Percentiles rank a stretch among this genome's conserved stretches.
Evolutionary conservation across 2,113 vertebrate genomes (phyloP).

Genomic region (Hystrix cristata): DNA sequence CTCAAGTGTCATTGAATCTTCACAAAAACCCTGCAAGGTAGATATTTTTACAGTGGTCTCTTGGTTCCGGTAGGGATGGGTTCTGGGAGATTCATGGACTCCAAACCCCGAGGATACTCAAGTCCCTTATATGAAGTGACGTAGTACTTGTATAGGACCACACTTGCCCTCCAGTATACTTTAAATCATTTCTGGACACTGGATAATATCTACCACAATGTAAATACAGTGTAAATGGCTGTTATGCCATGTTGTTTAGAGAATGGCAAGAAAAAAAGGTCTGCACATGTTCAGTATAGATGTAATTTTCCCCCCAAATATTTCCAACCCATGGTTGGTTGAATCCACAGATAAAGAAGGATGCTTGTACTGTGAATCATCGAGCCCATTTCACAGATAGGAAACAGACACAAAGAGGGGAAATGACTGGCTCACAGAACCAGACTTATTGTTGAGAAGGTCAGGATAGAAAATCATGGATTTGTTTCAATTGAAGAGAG

Average conservation of each 20-base stretch:
- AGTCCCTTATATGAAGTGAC: background rate
- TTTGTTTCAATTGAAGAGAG: background rate
- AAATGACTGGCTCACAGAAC: background rate
- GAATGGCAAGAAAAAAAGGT: background rate
- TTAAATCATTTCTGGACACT: background rate
- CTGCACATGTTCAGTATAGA: too few relatives aligned
- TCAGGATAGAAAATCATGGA: background rate
- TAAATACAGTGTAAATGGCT: too few relatives aligned
- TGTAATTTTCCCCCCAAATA: background rate
- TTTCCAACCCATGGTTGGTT: background rate
- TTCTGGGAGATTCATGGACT: background rate
- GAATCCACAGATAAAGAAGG: background rate
- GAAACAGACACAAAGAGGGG: background rate
- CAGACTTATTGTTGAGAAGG: background rate
- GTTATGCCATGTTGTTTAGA: background rate
- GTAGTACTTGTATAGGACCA: background rate
- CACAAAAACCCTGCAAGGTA: too few relatives aligned
- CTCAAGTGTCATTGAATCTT: background rate
- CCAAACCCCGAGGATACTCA: accelerated
- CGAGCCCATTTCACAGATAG: background rate
- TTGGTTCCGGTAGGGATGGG: background rate
- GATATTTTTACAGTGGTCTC: background rate
- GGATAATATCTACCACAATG: background rate
- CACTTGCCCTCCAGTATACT: too few relatives aligned
- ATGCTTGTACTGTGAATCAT: background rate